Conservation (phyloP, 2,888 invertebrate genomes). For the Ectemnius continuus region DNA sequence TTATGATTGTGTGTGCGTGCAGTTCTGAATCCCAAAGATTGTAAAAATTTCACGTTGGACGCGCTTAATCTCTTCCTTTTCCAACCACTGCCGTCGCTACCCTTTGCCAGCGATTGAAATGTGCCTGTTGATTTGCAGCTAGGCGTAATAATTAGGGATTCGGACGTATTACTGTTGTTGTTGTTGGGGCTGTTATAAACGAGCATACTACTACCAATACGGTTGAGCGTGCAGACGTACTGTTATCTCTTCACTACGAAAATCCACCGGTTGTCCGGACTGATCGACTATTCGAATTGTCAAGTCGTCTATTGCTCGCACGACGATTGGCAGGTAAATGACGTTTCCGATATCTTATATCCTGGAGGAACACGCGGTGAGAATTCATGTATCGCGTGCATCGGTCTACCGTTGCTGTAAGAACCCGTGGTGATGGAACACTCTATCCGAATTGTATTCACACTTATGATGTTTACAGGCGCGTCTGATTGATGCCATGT, state of each 20-base stretch:
- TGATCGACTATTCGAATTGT: neutral
- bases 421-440: neutral
- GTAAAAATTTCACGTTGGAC: too few relatives aligned
- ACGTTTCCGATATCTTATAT: constrained; percentile 10
- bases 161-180: too few relatives aligned
- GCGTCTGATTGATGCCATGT: constrained; percentile 4
- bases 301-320: neutral
- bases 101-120: too few relatives aligned
- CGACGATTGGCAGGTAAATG: constrained; percentile 8
- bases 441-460: constrained; percentile 7
- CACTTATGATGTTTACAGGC: neutral
- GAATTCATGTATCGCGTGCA: constrained; percentile 6
- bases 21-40: too few relatives aligned
- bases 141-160: too few relatives aligned
- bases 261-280: neutral
- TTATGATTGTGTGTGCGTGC: too few relatives aligned
- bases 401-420: neutral
- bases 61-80: too few relatives aligned
- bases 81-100: too few relatives aligned
- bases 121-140: too few relatives aligned
- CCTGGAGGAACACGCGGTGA: neutral
- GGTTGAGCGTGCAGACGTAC: neutral
- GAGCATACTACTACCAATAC: too few relatives aligned
- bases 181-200: too few relatives aligned
- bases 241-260: constrained; percentile 7